These are phyloP conservation scores for Pseudeuparius sepicola DNA, from an alignment of 2,888 invertebrate genomes.

Conservation along the genomic window DNA sequence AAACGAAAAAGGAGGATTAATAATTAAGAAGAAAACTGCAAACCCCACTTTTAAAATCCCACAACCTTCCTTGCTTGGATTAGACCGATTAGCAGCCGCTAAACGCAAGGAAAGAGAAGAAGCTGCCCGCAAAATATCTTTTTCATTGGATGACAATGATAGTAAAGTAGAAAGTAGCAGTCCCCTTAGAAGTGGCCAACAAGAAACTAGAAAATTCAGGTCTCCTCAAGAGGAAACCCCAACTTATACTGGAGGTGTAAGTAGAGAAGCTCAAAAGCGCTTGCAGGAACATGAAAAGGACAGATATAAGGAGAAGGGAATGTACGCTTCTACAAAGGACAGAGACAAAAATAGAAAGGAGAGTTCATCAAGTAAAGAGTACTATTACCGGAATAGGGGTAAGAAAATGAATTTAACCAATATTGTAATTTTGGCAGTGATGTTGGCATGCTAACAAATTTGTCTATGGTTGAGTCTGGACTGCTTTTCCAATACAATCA, in stretches of 20 bases:
- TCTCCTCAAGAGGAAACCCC: constrained; percentile 81
- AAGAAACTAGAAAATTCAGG: constrained; percentile 58
- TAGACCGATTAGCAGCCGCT: constrained; percentile 77
- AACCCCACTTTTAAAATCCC: constrained; percentile 63
- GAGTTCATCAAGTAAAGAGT: no score
- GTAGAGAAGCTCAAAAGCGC: constrained; percentile 64
- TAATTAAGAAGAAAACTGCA: constrained; percentile 57
- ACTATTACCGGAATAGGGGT: no score
- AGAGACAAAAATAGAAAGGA: constrained; percentile 23
- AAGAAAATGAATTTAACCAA: no score
- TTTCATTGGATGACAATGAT: constrained; percentile 39
- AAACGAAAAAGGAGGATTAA: constrained; percentile 56
- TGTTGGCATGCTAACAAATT: no score
- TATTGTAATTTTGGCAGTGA: no score
- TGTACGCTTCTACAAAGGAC: constrained; percentile 58
- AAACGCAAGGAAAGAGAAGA: constrained; percentile 54
- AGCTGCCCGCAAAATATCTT: constrained; percentile 54
- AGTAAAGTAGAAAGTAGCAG: constrained; percentile 18
- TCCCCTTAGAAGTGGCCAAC: constrained; percentile 24
- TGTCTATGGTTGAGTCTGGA: no score
- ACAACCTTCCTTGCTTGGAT: constrained; percentile 65
- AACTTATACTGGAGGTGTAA: constrained; percentile 87
- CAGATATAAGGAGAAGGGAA: constrained; percentile 57
- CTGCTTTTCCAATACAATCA: no score
- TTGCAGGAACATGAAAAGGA: constrained; percentile 52